Evolutionary conservation across 2,888 invertebrate species (phyloP).

Genomic region (Xestia ashworthii): DNA sequence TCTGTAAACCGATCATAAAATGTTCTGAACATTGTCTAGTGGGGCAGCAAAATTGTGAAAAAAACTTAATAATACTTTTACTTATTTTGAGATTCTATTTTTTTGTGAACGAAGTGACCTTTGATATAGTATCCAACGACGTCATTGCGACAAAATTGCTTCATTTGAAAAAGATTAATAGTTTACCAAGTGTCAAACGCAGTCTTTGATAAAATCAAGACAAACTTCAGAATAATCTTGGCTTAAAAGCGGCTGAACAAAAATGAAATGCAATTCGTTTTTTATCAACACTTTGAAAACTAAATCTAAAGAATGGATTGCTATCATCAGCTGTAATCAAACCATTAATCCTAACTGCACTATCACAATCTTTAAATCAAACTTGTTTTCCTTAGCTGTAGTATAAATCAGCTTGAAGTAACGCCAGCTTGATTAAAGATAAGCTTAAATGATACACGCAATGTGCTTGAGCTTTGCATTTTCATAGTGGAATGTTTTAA

Average conservation of each 20-base stretch:
- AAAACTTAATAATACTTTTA: neutral
- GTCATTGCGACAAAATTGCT: neutral
- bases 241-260: neutral
- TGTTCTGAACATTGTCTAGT: constrained; percentile 8
- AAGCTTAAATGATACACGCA: constrained; percentile 59
- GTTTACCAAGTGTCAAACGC: neutral
- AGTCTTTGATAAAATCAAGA: constrained; percentile 14
- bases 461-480: constrained; percentile 25
- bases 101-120: neutral
- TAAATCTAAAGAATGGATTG: constrained; percentile 30
- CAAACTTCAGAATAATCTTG: neutral
- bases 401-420: constrained; percentile 45
- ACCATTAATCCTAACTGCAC: constrained; percentile 39
- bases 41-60: neutral
- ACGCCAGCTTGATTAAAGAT: constrained; percentile 45
- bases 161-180: neutral
- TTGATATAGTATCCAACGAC: neutral
- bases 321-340: constrained; percentile 29
- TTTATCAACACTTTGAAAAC: constrained; percentile 3
- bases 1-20: constrained; percentile 38
- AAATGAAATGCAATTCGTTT: neutral
- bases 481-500: constrained; percentile 1
- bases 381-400: constrained; percentile 45
- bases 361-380: constrained; percentile 54
- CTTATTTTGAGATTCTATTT: neutral